Conservation (phyloP, 2,113 vertebrate species). For the Rhipidura dahli region DNA sequence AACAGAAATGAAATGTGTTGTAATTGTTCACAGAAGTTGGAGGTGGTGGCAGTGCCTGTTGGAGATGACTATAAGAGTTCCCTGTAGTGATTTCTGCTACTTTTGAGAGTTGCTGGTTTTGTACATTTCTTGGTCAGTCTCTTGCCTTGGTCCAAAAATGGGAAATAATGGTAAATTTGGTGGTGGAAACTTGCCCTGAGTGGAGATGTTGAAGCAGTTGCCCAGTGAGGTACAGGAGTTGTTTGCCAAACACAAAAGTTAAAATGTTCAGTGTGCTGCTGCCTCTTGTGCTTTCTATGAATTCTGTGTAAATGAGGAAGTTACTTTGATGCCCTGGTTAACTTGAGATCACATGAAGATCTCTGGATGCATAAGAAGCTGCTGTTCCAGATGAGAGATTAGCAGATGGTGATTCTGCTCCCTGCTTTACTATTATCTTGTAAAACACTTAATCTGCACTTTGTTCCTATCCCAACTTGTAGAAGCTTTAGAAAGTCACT, state of each 20-base stretch:
- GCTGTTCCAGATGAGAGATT: background rate
- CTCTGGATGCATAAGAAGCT: background rate
- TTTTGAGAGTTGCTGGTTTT: background rate
- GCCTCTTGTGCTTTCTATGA: background rate
- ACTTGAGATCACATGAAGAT: background rate
- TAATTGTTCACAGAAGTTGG: background rate
- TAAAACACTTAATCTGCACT: background rate
- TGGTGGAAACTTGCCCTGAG: background rate
- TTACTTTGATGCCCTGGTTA: background rate
- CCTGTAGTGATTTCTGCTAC: background rate
- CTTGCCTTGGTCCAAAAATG: background rate
- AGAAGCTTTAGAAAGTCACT: background rate
- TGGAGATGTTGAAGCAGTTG: background rate
- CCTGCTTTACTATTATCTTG: background rate
- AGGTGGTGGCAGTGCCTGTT: background rate
- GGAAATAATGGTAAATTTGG: background rate
- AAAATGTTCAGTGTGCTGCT: background rate
- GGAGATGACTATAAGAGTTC: background rate
- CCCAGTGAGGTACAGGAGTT: background rate
- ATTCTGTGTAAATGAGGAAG: background rate
- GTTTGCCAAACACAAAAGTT: background rate
- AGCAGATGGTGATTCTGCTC: background rate
- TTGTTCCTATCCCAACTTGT: background rate
- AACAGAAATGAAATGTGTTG: background rate
- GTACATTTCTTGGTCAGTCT: accelerated